Conservation (phyloP, 53 echinoderm and acorn worm genomes). For the Patiria pectinifera region DNA sequence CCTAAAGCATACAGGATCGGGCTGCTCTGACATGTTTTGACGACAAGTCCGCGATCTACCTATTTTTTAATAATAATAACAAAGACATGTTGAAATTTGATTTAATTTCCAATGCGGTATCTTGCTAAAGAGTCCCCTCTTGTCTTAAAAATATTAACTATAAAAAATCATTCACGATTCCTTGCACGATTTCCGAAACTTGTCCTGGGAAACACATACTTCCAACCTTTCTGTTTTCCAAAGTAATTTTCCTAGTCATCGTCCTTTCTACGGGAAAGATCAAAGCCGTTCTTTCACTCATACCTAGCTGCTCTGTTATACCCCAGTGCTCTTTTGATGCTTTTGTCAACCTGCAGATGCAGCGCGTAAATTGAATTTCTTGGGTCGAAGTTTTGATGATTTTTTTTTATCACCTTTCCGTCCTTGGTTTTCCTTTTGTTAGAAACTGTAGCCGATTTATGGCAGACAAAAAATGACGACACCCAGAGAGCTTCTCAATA, state of each 20-base stretch:
- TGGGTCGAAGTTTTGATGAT: not conserved
- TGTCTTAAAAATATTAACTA: no score
- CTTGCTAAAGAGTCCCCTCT: no score
- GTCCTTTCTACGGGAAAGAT: not conserved
- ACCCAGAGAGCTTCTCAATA: not conserved
- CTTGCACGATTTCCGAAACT: no score
- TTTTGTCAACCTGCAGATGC: not conserved
- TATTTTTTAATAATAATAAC: no score
- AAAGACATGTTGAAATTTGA: no score
- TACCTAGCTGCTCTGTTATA: not conserved
- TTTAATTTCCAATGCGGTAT: no score
- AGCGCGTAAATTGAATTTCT: not conserved
- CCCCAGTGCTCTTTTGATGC: not conserved
- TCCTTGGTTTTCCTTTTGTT: not conserved
- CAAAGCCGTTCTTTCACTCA: not conserved
- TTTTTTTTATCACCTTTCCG: not conserved
- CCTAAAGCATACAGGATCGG: no score
- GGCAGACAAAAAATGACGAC: not conserved
- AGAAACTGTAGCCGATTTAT: constrained; percentile 24
- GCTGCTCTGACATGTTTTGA: no score
- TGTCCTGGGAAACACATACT: no score
- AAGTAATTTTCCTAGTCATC: not conserved
- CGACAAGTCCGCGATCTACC: no score
- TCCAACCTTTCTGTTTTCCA: no score
- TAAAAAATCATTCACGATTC: no score